Evolutionary conservation across 2,113 vertebrate species (phyloP).

Genomic region (Potamarius usumacintae): DNA sequence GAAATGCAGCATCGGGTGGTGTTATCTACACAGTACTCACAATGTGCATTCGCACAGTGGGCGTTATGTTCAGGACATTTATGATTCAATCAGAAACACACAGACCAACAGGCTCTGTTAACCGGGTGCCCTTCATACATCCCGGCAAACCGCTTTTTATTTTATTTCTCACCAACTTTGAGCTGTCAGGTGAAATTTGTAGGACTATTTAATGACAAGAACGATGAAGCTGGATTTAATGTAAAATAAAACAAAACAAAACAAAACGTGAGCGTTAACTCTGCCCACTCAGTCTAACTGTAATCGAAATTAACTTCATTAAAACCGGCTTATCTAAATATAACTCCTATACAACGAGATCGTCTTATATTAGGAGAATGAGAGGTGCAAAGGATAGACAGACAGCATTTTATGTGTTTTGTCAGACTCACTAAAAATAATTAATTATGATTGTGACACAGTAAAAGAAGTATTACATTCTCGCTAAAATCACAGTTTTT

Average conservation of each 20-base stretch:
- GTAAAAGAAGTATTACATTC: background rate
- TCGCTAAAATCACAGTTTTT: background rate
- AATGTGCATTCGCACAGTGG: conserved; percentile 47
- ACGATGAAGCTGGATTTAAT: background rate
- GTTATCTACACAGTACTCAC: conserved; percentile 26
- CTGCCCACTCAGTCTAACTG: background rate
- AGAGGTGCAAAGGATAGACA: background rate
- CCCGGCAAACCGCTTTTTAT: background rate
- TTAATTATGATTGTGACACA: background rate
- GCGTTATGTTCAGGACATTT: conserved; percentile 27
- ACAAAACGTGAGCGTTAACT: background rate
- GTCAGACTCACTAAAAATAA: background rate
- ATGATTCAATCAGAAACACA: background rate
- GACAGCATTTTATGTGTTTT: background rate
- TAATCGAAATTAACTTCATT: background rate
- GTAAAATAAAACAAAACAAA: background rate
- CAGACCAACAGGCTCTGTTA: background rate
- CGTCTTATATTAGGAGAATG: background rate
- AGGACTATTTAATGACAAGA: background rate
- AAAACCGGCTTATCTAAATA: background rate
- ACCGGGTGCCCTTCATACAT: background rate
- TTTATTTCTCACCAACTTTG: background rate
- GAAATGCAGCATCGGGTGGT: conserved; percentile 21
- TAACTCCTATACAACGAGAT: background rate
- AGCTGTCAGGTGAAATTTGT: background rate